Evolutionary conservation across 2,113 vertebrate species (phyloP).

Genomic region (Redunca redunca): DNA sequence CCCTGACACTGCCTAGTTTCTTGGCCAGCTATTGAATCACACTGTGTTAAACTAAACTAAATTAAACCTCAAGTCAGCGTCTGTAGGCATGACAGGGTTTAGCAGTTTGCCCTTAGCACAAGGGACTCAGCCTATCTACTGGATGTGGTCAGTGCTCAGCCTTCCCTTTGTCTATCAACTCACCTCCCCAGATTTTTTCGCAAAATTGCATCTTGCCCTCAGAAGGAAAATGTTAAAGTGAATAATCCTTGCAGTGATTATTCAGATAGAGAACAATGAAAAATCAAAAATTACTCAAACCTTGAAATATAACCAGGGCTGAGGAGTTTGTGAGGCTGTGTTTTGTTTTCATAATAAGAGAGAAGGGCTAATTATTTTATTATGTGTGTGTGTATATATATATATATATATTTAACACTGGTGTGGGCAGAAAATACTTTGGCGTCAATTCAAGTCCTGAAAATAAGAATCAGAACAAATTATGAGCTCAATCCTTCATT

Average conservation of each 20-base stretch:
- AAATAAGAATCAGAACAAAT: conserved; percentile 48
- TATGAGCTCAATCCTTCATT: conserved; percentile 18
- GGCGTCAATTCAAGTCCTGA: conserved; percentile 35
- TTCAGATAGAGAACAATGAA: not conserved
- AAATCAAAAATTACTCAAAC: conserved; percentile 19
- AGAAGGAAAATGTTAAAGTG: not conserved
- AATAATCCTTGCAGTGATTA: not conserved
- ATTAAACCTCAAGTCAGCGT: not conserved
- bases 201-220: not conserved
- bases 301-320: not conserved
- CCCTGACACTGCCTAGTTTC: not conserved
- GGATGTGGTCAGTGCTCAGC: not conserved
- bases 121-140: not conserved
- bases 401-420: not conserved
- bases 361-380: not conserved
- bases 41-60: not conserved
- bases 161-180: not conserved
- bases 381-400: not conserved
- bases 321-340: not conserved
- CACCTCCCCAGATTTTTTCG: not conserved
- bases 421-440: conserved; percentile 17
- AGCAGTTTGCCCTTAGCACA: not conserved
- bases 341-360: conserved; percentile 13
- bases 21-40: not conserved
- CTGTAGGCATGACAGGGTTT: not conserved